phyloP scores from a whole-genome alignment of 2,797 vertebrate genomes.

The Gymnopithys bicolor region DNA sequence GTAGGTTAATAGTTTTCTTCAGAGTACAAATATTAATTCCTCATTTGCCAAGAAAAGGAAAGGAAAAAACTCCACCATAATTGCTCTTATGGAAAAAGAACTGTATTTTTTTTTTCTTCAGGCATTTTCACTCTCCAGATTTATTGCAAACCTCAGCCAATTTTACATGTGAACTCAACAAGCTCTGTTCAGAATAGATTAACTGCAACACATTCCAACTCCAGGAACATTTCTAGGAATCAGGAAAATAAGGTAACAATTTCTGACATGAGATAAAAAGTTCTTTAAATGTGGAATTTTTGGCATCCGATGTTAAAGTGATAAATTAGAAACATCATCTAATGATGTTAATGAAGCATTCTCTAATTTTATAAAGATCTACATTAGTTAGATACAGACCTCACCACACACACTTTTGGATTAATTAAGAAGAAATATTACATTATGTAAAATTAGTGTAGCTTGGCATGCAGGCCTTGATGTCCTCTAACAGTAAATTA shows the following conservation, averaged over 20 bases:
- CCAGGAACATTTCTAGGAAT: constrained; percentile 40
- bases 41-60: neutral
- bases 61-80: neutral
- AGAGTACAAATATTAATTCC: neutral
- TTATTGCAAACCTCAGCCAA: neutral
- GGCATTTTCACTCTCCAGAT: neutral
- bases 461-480: neutral
- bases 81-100: neutral
- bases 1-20: neutral
- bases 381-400: neutral
- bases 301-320: neutral
- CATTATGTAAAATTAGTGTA: neutral
- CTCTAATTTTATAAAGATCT: constrained; percentile 11
- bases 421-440: constrained; percentile 36
- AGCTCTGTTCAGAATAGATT: neutral
- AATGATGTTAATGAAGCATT: neutral
- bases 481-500: constrained; percentile 1
- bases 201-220: constrained; percentile 1
- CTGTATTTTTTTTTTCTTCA: constrained; percentile 4
- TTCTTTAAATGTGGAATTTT: neutral
- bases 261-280: neutral
- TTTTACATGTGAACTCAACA: neutral
- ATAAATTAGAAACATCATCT: neutral
- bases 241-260: neutral
- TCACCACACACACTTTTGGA: neutral